Evolutionary conservation across 2,113 vertebrate genomes (phyloP).

Genomic region (Anoplopoma fimbria): DNA sequence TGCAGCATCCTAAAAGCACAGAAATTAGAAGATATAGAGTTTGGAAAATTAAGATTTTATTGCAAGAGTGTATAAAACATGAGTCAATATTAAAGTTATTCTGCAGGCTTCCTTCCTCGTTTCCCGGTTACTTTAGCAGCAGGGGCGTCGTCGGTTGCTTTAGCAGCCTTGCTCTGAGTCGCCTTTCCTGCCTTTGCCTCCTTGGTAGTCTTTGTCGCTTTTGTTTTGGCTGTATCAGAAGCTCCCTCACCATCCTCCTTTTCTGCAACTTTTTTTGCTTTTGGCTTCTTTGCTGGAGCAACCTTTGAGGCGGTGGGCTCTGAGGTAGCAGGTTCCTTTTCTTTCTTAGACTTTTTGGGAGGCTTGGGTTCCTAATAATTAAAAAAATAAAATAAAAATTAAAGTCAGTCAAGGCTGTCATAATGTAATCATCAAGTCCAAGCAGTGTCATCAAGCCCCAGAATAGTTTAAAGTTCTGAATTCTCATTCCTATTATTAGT

Average conservation of each 20-base stretch:
- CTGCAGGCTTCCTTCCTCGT: constrained; percentile 59
- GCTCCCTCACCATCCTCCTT: background rate
- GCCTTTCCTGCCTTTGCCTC: constrained; percentile 8
- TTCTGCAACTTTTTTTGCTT: constrained; percentile 60
- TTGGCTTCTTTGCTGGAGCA: constrained; percentile 78
- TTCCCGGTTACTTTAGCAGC: constrained; percentile 54
- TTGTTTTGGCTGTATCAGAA: constrained; percentile 30
- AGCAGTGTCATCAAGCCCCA: background rate
- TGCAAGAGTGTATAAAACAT: constrained; percentile 39
- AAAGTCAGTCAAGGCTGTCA: background rate
- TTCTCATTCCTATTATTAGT: background rate
- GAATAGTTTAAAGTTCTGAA: background rate
- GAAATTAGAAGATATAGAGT: background rate
- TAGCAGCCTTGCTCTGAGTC: constrained; percentile 24
- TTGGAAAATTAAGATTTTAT: constrained; percentile 56
- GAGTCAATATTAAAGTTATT: constrained; percentile 3
- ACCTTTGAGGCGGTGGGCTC: constrained; percentile 49
- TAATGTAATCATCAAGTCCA: background rate
- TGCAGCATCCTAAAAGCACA: background rate
- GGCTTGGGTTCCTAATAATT: constrained; percentile 55
- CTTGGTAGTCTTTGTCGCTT: constrained; percentile 47
- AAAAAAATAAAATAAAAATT: background rate
- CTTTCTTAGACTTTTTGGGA: constrained; percentile 47
- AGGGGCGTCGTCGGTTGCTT: constrained; percentile 6
- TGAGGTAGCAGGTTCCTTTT: constrained; percentile 10